Conservation (phyloP, 2,797 vertebrate species). For the Lagothrix lagotricha region DNA sequence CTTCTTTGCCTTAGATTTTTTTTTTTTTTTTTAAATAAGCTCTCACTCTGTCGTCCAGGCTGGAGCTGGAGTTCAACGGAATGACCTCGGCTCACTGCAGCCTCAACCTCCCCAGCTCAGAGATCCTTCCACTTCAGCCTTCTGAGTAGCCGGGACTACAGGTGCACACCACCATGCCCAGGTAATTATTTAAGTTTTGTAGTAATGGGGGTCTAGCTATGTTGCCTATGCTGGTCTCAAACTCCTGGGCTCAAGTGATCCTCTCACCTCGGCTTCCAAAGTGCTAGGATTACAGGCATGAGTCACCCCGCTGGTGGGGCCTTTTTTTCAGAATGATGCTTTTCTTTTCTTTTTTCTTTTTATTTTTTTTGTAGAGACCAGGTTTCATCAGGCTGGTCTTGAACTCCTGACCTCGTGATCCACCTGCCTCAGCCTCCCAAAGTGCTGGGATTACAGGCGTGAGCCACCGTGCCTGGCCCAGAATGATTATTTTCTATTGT, state of each 20-base stretch:
- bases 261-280: too few species aligned
- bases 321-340: not conserved
- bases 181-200: not conserved
- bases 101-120: not conserved
- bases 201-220: not conserved
- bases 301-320: not conserved
- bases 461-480: too few species aligned
- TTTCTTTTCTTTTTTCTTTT: not conserved
- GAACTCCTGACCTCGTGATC: too few species aligned
- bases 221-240: not conserved
- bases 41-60: not conserved
- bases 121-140: not conserved
- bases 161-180: not conserved
- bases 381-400: too few species aligned
- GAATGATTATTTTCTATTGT: not conserved
- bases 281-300: not conserved
- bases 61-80: not conserved
- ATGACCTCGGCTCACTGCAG: not conserved
- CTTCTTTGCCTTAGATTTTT: not conserved
- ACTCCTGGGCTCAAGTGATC: not conserved
- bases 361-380: too few species aligned
- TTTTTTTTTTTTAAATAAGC: too few species aligned
- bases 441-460: too few species aligned
- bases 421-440: too few species aligned
- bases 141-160: not conserved